Evolutionary conservation across 2,888 invertebrate species (phyloP), one percentile per base, ranked within the genome.

Genomic region (Serrognathus titanus): DNA sequence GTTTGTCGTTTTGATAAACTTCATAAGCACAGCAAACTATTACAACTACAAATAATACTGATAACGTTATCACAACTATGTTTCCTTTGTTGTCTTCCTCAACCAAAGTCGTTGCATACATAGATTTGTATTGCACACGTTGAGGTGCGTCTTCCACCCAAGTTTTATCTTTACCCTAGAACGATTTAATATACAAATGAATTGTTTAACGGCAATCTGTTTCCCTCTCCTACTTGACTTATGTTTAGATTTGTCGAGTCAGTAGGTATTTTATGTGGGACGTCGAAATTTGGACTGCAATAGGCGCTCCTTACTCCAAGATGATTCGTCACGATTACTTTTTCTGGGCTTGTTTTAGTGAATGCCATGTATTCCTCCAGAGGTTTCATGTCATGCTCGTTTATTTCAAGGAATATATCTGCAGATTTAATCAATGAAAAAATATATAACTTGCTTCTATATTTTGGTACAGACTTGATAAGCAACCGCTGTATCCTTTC

Each of bases 331-430:
- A 91, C 92, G 56, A 91, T 87, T 16, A 94, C 90, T 64, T 90
- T 90, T 72, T 92, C 90, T 16, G 90, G 86, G 53, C 89, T 90
- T 10, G 87, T 87, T 67, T 90, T 89, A 3, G 91, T 92, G 74
- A 92, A 93, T n/a, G 92, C 78, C 92, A 94, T 93, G 75, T 94
- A 94, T 70, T 94, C 94, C 75, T 94, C 93, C 48, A 94, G 76
- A 0, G 94, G 94, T 69, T 92, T 92, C 89, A 94, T 92, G 84
- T 92, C 89, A 63, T 88, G 83, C 58, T 87, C 87, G 72, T 93
- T 92, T 58, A 94, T 88, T 78, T 90, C 87, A 58, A 94, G 87
- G 63, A 91, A 87, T 47, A 94, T 90, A 75, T 94, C 94, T 94
- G 76, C 11, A 75, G 72, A 36, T 51, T 10, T 40, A 60, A 48